Conservation (phyloP, 53 echinoderm and acorn worm species). For the Echinometra lucunter region DNA sequence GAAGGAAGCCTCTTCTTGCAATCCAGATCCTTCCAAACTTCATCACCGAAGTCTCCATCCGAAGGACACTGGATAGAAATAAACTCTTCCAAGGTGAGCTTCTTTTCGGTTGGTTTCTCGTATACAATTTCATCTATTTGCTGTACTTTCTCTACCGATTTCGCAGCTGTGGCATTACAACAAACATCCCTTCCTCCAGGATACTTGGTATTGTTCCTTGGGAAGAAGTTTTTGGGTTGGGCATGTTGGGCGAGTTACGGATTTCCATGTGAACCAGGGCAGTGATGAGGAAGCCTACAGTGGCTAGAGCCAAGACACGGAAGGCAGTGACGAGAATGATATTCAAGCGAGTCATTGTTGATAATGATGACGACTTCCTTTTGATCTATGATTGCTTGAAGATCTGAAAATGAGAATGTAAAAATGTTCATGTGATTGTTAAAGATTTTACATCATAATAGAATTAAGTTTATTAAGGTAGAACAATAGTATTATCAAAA, state of each 20-base stretch:
- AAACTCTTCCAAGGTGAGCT: not conserved
- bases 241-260: not conserved
- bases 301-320: not conserved
- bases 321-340: not conserved
- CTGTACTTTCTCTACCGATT: not conserved
- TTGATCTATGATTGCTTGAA: not conserved
- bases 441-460: too few species aligned
- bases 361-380: not conserved
- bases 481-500: too few species aligned
- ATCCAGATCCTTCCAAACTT: conserved; percentile 11
- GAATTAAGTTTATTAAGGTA: too few species aligned
- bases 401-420: not conserved
- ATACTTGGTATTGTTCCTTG: not conserved
- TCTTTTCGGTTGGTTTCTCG: too few species aligned
- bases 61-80: not conserved
- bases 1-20: conserved; percentile 78
- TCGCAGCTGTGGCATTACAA: not conserved
- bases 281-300: not conserved
- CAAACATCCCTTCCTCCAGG: too few species aligned
- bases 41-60: not conserved
- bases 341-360: not conserved
- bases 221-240: not conserved
- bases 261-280: not conserved
- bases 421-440: too few species aligned
- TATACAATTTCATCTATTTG: too few species aligned